Evolutionary conservation across 2,797 vertebrate species (phyloP).

Genomic region (Hypotaenidia okinawae): DNA sequence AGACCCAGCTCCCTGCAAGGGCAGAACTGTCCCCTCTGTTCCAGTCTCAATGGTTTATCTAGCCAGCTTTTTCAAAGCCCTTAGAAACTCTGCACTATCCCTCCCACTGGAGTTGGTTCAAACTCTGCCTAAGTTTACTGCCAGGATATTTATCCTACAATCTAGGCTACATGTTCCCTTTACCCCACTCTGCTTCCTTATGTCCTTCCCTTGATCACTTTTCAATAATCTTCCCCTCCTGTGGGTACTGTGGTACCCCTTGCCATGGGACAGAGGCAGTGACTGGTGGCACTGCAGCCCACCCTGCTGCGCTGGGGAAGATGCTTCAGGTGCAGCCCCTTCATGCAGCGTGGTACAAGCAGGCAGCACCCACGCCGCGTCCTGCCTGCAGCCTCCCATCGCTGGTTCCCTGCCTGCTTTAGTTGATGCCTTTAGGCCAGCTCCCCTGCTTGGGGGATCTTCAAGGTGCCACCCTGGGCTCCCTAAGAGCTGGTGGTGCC

Average conservation of each 20-base stretch:
- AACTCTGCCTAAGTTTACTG: not conserved
- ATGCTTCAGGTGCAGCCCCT: not conserved
- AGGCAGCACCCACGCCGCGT: accelerated
- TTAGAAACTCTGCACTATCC: not conserved
- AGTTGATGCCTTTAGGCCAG: not conserved
- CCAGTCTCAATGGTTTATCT: not conserved
- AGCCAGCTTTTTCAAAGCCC: not conserved
- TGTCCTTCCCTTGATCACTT: not conserved
- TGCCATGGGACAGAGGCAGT: not conserved
- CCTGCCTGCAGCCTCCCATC: not conserved
- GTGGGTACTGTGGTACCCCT: accelerated
- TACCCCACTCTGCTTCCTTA: not conserved
- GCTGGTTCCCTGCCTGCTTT: accelerated
- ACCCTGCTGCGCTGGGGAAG: accelerated
- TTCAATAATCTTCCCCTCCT: not conserved
- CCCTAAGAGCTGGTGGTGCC: accelerated
- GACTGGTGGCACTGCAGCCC: not conserved
- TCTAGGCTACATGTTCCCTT: not conserved
- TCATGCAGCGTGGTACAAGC: not conserved
- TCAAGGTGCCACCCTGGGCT: not conserved
- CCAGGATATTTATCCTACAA: not conserved
- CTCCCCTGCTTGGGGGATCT: not conserved
- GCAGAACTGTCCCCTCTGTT: not conserved
- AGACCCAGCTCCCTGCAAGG: not conserved
- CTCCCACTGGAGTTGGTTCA: not conserved